These are phyloP conservation scores for Zingel zingel DNA, from an alignment of 2,113 vertebrate species.

Conservation along the genomic window DNA sequence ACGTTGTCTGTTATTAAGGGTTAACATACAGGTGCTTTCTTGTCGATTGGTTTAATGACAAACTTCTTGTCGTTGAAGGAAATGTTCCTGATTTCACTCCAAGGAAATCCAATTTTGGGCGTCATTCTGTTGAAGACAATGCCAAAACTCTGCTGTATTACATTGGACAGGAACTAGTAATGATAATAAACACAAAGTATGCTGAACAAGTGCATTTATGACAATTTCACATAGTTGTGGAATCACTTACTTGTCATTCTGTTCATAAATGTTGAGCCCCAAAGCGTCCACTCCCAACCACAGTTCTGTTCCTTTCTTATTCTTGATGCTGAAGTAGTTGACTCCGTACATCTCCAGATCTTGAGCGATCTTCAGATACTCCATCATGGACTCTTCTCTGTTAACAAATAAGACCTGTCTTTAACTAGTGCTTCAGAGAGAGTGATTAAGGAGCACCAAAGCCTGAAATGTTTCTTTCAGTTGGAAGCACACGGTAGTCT, in stretches of 20 bases:
- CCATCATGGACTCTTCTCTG: slow-evolving; percentile 98
- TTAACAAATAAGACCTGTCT: not conserved
- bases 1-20: not conserved
- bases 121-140: slow-evolving; percentile 89
- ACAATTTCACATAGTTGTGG: not conserved
- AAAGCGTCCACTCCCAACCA: slow-evolving; percentile 97
- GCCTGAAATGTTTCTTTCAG: not conserved
- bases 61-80: slow-evolving; percentile 99
- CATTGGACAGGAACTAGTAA: not conserved
- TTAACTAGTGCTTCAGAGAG: not conserved
- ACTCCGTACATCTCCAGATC: slow-evolving; percentile 99
- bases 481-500: not conserved
- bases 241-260: slow-evolving; percentile 92
- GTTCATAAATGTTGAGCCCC: slow-evolving; percentile 98
- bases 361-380: slow-evolving; percentile 98
- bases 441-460: not conserved
- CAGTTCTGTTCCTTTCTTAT: slow-evolving; percentile 97
- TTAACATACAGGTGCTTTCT: slow-evolving; percentile 94
- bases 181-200: not conserved
- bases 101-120: slow-evolving; percentile 98
- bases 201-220: no score
- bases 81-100: slow-evolving; percentile 99
- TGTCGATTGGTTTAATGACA: slow-evolving; percentile 99
- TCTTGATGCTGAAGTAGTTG: slow-evolving; percentile 99
- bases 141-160: not conserved